Evolutionary conservation across 1,140 invertebrate species (phyloP), one percentile per base, ranked within the genome.

Genomic region (Drosophila truncata): DNA sequence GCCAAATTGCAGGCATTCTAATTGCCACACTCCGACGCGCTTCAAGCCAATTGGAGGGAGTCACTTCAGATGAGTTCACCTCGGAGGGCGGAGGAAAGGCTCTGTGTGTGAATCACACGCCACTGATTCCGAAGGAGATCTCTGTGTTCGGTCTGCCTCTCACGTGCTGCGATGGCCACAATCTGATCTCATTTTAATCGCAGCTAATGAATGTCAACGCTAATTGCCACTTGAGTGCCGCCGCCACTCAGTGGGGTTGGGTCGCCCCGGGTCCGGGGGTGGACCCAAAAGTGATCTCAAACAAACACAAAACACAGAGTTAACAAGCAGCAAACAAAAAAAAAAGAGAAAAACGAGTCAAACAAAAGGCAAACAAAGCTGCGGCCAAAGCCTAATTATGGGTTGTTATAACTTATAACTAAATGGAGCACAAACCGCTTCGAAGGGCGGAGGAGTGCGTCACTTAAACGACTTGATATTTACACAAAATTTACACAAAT

Each of bases 111-210:
- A 87, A 65, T 84, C 84, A 87, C 80, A 65, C 57, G 41, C 18
- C 29, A 11, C 18, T 37, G 31, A 46, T 25, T 60, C 41, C 47
- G 44, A 49, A 25, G 65, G 63, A 59, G 59, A 41, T 50, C 47
- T 46, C 47, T 49, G 46, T n/a, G 27, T 8, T 7, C 27, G 27
- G 23, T 16, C 25, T 25, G 47, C 67, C 58, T 31, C 62, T 78
- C 82, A 85, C 78, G 82, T 84, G 82, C 61, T 75, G 67, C 54
- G 31, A 54, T 41, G 42, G 37, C 33, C 78, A 65, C 50, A 87
- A 87, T 87, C 84, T 88, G 84, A 87, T 87, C 84, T 88, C 80
- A 78, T 58, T 87, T 88, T 88, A 87, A 87, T 87, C 86, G 81
- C 78, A 65, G 82, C 77, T 84, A 87, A 87, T 87, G 84, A 87